Conservation (phyloP, 1,140 invertebrate genomes). For the Drosophila bocqueti region DNA sequence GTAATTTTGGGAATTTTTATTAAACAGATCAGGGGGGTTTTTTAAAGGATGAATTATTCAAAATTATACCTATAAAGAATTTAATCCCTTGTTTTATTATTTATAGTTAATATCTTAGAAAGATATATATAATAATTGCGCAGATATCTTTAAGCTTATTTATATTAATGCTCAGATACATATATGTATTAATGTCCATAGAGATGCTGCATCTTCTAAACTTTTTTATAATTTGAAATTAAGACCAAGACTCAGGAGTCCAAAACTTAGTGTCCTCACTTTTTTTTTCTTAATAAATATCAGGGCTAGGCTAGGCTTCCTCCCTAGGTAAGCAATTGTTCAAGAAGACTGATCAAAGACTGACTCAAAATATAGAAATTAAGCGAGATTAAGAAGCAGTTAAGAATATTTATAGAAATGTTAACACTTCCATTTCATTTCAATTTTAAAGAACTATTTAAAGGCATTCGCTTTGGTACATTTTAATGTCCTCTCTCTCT, state of each 20-base stretch:
- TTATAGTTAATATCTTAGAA: neutral
- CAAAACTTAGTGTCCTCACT: too few species aligned
- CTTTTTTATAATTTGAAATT: too few species aligned
- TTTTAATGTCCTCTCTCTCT: neutral
- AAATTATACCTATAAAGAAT: too few species aligned
- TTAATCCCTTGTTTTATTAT: neutral
- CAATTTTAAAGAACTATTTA: conserved; percentile 1
- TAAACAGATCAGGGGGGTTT: too few species aligned
- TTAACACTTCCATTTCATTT: neutral
- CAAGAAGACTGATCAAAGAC: neutral
- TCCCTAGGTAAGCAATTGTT: too few species aligned
- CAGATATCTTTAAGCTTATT: neutral
- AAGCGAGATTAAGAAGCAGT: neutral
- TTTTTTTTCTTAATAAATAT: neutral
- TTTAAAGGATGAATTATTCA: too few species aligned
- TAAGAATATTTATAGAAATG: neutral
- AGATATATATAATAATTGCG: neutral
- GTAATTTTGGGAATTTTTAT: neutral
- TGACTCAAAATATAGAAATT: neutral
- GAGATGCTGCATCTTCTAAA: too few species aligned
- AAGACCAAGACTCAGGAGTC: neutral
- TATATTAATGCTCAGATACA: too few species aligned
- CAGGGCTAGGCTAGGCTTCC: too few species aligned
- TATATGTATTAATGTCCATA: too few species aligned
- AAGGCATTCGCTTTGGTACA: neutral